Evolutionary conservation across 2,888 invertebrate species (phyloP).

Genomic region (Apoda limacodes): DNA sequence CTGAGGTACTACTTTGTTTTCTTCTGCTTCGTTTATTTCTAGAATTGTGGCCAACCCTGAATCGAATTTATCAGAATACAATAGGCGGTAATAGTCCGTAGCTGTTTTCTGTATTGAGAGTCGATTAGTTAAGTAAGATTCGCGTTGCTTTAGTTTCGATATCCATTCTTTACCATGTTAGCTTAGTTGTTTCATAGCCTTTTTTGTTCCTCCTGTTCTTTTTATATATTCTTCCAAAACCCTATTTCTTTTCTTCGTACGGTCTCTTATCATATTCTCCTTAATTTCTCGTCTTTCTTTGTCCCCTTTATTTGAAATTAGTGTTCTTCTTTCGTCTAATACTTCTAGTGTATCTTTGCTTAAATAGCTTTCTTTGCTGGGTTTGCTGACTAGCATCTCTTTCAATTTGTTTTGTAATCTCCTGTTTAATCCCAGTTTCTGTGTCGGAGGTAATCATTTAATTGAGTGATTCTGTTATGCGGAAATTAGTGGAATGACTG

Average conservation of each 20-base stretch:
- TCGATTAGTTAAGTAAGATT: constrained; percentile 2
- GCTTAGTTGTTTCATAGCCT: constrained; percentile 16
- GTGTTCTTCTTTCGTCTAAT: constrained; percentile 11
- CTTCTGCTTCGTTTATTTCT: not conserved
- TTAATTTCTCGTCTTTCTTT: constrained; percentile 12
- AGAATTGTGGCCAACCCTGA: constrained; percentile 6
- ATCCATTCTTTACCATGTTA: constrained; percentile 13
- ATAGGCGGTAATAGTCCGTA: constrained; percentile 5
- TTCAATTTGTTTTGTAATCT: constrained; percentile 4
- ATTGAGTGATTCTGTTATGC: constrained; percentile 1
- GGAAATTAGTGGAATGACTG: constrained; percentile 2
- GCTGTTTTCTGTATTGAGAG: constrained; percentile 6
- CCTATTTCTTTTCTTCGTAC: constrained; percentile 10
- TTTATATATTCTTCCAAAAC: constrained; percentile 14
- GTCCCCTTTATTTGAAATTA: constrained; percentile 4
- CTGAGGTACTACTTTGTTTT: constrained; percentile 2
- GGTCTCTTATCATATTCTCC: constrained; percentile 16
- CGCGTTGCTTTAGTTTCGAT: constrained; percentile 9
- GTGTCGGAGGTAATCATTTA: constrained; percentile 3
- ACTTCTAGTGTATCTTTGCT: constrained; percentile 3
- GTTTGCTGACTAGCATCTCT: constrained; percentile 3
- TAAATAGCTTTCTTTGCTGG: constrained; percentile 1
- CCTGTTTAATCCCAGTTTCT: constrained; percentile 3
- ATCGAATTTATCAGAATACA: constrained; percentile 7
- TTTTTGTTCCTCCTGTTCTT: constrained; percentile 19